Conservation (phyloP, 2,888 invertebrate genomes). For the Chironomus riparius region DNA sequence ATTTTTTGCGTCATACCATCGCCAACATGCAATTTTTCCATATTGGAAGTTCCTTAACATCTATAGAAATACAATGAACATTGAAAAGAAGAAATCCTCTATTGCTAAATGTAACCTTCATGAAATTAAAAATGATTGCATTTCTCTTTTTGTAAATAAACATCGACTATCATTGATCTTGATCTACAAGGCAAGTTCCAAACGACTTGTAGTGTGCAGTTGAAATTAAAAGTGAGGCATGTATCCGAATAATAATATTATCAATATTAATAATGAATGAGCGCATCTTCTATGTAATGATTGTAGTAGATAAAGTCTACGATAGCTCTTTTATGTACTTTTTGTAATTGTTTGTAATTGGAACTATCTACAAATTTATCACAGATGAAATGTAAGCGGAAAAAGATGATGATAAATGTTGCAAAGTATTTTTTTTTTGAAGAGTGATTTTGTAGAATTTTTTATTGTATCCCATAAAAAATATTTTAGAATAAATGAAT, state of each 20-base stretch:
- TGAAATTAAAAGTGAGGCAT: conserved; percentile 6
- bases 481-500: no score
- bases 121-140: neutral
- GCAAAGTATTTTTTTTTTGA: no score
- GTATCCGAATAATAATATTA: neutral
- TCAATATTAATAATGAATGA: neutral
- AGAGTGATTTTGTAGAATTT: no score
- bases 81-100: no score
- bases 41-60: neutral
- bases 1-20: neutral
- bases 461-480: no score
- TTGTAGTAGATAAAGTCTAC: neutral
- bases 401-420: no score
- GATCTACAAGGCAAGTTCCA: neutral
- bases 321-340: neutral
- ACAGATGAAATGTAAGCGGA: neutral
- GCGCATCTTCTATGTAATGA: neutral
- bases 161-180: conserved; percentile 1
- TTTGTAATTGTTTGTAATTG: neutral
- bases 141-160: neutral
- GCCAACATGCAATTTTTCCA: neutral
- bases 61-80: neutral
- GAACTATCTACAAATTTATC: neutral
- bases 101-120: neutral
- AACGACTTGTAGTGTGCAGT: neutral